Conservation (phyloP, 1,140 invertebrate genomes). For the Pseudomyrmex dendroicus region DNA sequence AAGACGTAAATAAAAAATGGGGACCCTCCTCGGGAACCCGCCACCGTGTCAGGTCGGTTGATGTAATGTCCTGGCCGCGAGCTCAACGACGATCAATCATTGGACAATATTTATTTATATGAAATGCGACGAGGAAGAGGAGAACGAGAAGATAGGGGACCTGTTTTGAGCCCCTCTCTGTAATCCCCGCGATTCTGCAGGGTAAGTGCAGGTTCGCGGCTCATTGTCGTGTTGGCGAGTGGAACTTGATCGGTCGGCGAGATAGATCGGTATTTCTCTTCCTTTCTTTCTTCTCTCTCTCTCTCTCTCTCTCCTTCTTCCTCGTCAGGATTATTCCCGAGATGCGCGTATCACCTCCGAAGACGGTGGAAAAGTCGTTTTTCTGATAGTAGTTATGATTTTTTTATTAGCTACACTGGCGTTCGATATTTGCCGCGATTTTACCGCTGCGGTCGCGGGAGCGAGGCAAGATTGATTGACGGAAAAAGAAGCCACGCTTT, state of each 20-base stretch:
- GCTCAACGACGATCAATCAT: conserved; percentile 77
- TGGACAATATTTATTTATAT: conserved; percentile 79
- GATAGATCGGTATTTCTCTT: conserved; percentile 50
- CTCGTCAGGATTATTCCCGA: conserved; percentile 16
- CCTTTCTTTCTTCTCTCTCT: too few relatives aligned
- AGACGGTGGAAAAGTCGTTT: conserved; percentile 24
- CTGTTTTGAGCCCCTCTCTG: conserved; percentile 42
- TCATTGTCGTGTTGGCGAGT: conserved; percentile 65
- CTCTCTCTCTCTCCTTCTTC: too few relatives aligned
- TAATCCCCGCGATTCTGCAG: conserved; percentile 8
- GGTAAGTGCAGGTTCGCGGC: conserved; percentile 35
- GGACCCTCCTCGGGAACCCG: conserved; percentile 53
- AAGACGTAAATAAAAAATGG: conserved; percentile 72
- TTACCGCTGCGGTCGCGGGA: neutral
- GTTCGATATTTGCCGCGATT: conserved; percentile 29
- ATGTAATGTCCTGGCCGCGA: conserved; percentile 69
- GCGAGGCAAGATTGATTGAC: conserved; percentile 50
- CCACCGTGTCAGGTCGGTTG: conserved; percentile 59
- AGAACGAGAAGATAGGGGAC: conserved; percentile 52
- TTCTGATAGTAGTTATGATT: conserved; percentile 41
- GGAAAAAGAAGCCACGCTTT: conserved; percentile 45
- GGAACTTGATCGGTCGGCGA: conserved; percentile 60
- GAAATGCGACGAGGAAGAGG: conserved; percentile 46
- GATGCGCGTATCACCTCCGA: neutral
- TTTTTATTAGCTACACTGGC: conserved; percentile 30